These are phyloP conservation scores for Uromys caudimaculatus DNA, from an alignment of 2,797 vertebrate genomes.

Conservation along the genomic window DNA sequence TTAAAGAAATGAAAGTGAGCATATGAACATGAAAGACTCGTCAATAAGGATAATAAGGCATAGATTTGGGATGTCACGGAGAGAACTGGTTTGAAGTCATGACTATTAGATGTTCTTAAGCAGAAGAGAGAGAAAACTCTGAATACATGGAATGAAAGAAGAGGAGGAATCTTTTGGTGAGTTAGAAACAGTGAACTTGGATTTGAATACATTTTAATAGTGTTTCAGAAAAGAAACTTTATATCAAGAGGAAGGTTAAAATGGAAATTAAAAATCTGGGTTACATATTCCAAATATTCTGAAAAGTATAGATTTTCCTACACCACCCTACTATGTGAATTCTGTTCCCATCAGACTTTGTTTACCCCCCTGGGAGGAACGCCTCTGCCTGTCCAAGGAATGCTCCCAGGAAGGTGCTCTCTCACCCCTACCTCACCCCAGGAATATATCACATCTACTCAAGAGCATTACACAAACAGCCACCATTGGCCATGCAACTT, in stretches of 20 bases:
- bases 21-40: too few species aligned
- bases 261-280: not conserved
- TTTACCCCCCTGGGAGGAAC: not conserved
- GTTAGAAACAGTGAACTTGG: not conserved
- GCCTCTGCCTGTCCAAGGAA: not conserved
- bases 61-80: not conserved
- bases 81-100: not conserved
- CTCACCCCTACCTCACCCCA: not conserved
- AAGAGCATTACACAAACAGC: not conserved
- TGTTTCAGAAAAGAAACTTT: not conserved
- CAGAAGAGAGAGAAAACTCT: not conserved
- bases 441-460: not conserved
- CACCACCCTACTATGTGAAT: too few species aligned
- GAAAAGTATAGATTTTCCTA: not conserved
- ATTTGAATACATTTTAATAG: not conserved
- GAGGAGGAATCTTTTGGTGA: not conserved
- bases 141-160: not conserved
- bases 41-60: not conserved
- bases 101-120: not conserved
- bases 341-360: not conserved
- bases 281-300: not conserved
- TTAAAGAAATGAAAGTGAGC: not conserved
- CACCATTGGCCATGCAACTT: not conserved
- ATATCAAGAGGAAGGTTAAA: not conserved
- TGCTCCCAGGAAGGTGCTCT: not conserved